These are phyloP conservation scores for Drosophila kikkawai DNA, from an alignment of 1,140 invertebrate species.

Conservation along the genomic window DNA sequence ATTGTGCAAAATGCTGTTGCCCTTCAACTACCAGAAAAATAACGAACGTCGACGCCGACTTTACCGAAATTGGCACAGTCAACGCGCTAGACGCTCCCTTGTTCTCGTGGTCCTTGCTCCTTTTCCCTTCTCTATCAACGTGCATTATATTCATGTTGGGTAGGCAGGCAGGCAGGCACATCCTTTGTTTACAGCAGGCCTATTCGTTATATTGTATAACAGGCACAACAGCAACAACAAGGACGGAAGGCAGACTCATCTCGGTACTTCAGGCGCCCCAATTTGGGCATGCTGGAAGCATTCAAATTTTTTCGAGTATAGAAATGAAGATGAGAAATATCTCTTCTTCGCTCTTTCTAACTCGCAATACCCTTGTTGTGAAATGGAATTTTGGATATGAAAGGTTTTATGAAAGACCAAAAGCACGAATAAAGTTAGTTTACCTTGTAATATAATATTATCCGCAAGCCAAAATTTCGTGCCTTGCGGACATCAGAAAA, in stretches of 20 bases:
- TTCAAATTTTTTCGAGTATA: slow-evolving; percentile 62
- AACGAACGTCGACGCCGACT: slow-evolving; percentile 28
- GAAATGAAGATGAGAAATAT: slow-evolving; percentile 60
- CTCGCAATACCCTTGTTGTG: background rate
- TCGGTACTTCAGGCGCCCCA: slow-evolving; percentile 28
- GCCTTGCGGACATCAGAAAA: too few relatives aligned
- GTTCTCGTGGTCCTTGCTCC: slow-evolving; percentile 2
- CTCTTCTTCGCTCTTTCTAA: slow-evolving; percentile 1
- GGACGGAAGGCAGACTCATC: slow-evolving; percentile 25
- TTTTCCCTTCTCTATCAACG: slow-evolving; percentile 24
- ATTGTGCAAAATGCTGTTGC: slow-evolving; percentile 32
- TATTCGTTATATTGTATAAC: slow-evolving; percentile 69
- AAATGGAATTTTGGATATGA: background rate
- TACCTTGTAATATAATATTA: background rate
- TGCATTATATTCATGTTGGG: slow-evolving; percentile 64
- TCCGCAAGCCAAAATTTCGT: background rate
- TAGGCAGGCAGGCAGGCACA: slow-evolving; percentile 10
- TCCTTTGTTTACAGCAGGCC: slow-evolving; percentile 63
- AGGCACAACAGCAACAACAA: slow-evolving; percentile 35
- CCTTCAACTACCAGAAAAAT: slow-evolving; percentile 55
- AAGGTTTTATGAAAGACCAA: background rate
- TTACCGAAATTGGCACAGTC: slow-evolving; percentile 64
- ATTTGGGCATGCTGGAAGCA: slow-evolving; percentile 61
- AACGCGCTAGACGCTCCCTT: slow-evolving; percentile 52
- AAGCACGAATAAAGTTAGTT: background rate